Conservation (phyloP, 2,888 invertebrate genomes). For the Ceriagrion tenellum region DNA sequence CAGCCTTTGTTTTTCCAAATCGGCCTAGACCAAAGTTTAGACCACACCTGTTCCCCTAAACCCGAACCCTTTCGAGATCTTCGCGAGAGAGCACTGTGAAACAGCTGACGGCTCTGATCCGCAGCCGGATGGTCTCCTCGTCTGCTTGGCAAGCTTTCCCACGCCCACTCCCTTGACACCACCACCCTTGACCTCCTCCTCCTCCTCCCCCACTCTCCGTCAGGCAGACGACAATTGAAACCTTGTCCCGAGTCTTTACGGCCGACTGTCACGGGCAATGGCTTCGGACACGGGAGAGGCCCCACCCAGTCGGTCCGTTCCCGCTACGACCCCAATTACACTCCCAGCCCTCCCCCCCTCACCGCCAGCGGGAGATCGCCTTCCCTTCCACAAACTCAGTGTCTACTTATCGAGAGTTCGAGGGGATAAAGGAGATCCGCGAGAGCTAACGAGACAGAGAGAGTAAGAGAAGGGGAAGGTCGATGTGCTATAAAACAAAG, state of each 20-base stretch:
- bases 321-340: not conserved
- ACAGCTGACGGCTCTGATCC: not conserved
- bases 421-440: not conserved
- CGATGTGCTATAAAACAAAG: no score
- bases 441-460: no score
- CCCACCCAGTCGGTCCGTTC: not conserved
- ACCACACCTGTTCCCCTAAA: not conserved
- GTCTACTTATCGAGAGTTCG: no score
- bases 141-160: not conserved
- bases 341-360: not conserved
- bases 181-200: not conserved
- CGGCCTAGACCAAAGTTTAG: not conserved
- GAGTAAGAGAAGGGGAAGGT: no score
- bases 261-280: not conserved
- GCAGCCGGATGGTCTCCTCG: not conserved
- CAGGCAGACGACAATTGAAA: not conserved
- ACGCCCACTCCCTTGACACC: not conserved
- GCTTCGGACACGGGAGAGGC: not conserved
- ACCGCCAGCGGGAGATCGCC: not conserved
- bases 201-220: not conserved
- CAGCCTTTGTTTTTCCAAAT: not conserved
- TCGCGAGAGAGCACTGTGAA: not conserved
- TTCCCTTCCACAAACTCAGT: no score
- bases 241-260: not conserved
- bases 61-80: not conserved